Percentiles rank a stretch among this genome's conserved stretches.
phyloP scores from a whole-genome alignment of 2,888 invertebrate species.

The Eupithecia subumbrata region DNA sequence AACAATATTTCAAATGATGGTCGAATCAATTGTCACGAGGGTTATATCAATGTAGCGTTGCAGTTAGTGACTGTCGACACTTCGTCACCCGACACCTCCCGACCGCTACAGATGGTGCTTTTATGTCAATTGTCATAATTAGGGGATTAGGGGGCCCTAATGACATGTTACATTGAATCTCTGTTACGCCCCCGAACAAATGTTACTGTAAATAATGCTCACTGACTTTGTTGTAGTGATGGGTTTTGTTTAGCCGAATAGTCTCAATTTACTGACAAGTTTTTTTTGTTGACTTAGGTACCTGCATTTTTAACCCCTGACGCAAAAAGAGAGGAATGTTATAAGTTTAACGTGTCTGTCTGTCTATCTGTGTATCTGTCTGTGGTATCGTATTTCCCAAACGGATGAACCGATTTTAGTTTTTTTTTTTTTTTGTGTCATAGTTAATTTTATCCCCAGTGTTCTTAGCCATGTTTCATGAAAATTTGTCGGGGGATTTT shows the following conservation, averaged over 20 bases:
- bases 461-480: too few species aligned
- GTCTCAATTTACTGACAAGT: not conserved
- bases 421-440: too few species aligned
- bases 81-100: conserved; percentile 78
- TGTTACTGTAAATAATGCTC: conserved; percentile 74
- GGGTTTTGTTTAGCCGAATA: conserved; percentile 15
- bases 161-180: conserved; percentile 81
- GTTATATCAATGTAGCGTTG: conserved; percentile 26
- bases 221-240: conserved; percentile 55
- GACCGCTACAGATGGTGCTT: conserved; percentile 80
- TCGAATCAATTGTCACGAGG: conserved; percentile 54
- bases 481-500: too few species aligned
- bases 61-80: conserved; percentile 48
- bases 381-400: too few species aligned
- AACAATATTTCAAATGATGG: not conserved
- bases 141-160: conserved; percentile 81
- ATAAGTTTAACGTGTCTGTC: too few species aligned
- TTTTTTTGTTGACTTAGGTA: not conserved
- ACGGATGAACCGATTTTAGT: too few species aligned
- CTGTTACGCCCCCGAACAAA: conserved; percentile 79
- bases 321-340: too few species aligned
- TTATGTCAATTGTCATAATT: conserved; percentile 84
- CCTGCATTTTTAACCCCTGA: too few species aligned
- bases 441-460: too few species aligned
- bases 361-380: too few species aligned